phyloP scores from a whole-genome alignment of 1,140 invertebrate species.

The Probaryconus sp. region DNA sequence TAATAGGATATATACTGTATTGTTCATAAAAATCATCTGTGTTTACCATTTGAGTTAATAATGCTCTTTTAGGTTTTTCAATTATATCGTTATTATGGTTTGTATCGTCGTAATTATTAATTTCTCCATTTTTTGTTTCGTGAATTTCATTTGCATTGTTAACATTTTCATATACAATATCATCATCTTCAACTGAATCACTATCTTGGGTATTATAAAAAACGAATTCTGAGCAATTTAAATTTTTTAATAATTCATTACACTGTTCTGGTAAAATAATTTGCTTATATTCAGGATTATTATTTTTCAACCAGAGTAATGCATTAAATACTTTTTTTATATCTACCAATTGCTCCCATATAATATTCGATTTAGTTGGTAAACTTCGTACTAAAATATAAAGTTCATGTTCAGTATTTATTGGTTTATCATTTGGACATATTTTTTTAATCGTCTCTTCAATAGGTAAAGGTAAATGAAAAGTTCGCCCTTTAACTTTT shows the following conservation, averaged over 20 bases:
- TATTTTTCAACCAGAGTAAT: slow-evolving; percentile 24
- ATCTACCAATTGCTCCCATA: slow-evolving; percentile 29
- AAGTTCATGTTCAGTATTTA: slow-evolving; percentile 59
- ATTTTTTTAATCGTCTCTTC: slow-evolving; percentile 66
- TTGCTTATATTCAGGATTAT: slow-evolving; percentile 10
- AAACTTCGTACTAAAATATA: slow-evolving; percentile 59
- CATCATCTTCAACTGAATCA: slow-evolving; percentile 7
- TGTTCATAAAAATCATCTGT: slow-evolving; percentile 37
- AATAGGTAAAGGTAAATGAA: slow-evolving; percentile 67
- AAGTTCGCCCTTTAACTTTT: slow-evolving; percentile 65
- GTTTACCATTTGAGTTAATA: slow-evolving; percentile 19
- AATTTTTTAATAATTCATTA: slow-evolving; percentile 7
- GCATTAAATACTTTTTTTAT: slow-evolving; percentile 24
- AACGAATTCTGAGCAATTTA: slow-evolving; percentile 1
- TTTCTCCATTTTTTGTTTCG: too few species aligned
- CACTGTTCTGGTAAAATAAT: slow-evolving; percentile 7
- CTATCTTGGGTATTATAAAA: neutral
- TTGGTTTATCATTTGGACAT: slow-evolving; percentile 11
- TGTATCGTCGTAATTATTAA: too few species aligned
- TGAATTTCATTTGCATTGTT: too few species aligned
- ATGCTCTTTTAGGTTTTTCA: slow-evolving; percentile 5
- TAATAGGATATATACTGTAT: slow-evolving; percentile 36
- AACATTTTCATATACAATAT: too few species aligned
- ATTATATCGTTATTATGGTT: too few species aligned
- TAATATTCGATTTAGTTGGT: slow-evolving; percentile 24